Base-by-base conservation (phyloP, 2,888 invertebrate genomes). In the Caenorhabditis wallacei region DNA sequence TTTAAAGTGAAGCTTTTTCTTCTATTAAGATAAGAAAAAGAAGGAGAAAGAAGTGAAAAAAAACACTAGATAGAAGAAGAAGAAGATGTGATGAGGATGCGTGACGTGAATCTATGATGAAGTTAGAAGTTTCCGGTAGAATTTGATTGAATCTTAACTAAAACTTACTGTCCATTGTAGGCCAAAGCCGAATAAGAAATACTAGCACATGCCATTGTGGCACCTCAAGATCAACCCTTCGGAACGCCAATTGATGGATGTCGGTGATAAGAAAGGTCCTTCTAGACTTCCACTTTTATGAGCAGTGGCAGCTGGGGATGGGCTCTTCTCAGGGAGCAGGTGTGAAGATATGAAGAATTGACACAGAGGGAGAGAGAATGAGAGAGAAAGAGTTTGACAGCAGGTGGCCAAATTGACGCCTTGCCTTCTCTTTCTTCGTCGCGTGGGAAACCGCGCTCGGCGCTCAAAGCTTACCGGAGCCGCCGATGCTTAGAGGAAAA, bases 111-210 rank as follows among this genome's bases (percentile, higher is more conserved):
- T 68, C 71, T 68, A 35, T 70, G 70, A 64, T 79, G 64, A 71
- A 57, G 66, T 66, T 71, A 78, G 66, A 51, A 66, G 64, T 43
- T 72, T 80, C 71, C 66, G 61, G 35, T 53, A 51, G 26, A 26
- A 26, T 46, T 22, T 43, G 35, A 48, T 61, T 24, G 40, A 40
- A 40, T 40, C 40, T 16, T 43, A 16, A 46, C 10, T 35, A 37
- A 76, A 75, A 84, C 88, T 87, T 83, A 88, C 88, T 88, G 88
- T 85, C 86, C 88, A 80, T 85, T 87, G 76, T 80, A 82, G 66
- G 85, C 84, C 11, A 88, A 82, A 10, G 87, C 87, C 37, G 88
- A 87, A 78, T 88, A 88, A 43, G 85, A 85, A 63, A 88, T 87
- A 76, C 87, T 86, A 35, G 88, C 88, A 64, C 84, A 84, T 11